Base-by-base conservation (phyloP, 2,888 invertebrate genomes). In the Operophtera brumata region DNA sequence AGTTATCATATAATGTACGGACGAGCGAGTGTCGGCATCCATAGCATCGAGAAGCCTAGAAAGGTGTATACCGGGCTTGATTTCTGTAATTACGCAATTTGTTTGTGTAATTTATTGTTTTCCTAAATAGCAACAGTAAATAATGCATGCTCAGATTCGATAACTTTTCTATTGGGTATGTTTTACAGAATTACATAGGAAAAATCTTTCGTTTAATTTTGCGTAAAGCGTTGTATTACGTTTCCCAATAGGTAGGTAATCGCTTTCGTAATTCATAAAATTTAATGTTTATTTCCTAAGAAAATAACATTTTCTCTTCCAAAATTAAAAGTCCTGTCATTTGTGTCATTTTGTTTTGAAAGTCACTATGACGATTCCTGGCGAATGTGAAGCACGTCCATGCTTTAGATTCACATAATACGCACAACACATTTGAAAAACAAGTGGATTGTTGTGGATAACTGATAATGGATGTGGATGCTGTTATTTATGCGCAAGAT, bases 401-500 rank as follows among this genome's bases (percentile, higher is more conserved):
- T 26, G n/a, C 42, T 39, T 40, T 14, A 14, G 42, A 26, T 26
- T n/a, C 12, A 26, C 30, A 30, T 39, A 39, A n/a, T n/a, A n/a
- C n/a, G n/a, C 12, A 37, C 44, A 39, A 28, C 26, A 14, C 34
- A 14, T 25, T 35, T 12, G 10, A 42, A 34, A 35, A 3, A 34
- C 11, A 26, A 4, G 10, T 37, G n/a, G n/a, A n/a, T n/a, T n/a
- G n/a, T n/a, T n/a, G n/a, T n/a, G n/a, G n/a, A n/a, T n/a, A n/a
- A 26, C 30, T 8, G 7, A 6, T 11, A 44, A 11, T 25, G 1
- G 28, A 11, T 9, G 39, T 40, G 40, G 49, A 49, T 54, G 50
- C 39, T 54, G 49, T 11, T 32, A 61, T 60, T 62, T 55, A 69
- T 72, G 67, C 70, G 78, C 79, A 84, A 84, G 74, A 87, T 86